phyloP scores from a whole-genome alignment of 2,113 vertebrate genomes.

The Megaceryle maxima region DNA sequence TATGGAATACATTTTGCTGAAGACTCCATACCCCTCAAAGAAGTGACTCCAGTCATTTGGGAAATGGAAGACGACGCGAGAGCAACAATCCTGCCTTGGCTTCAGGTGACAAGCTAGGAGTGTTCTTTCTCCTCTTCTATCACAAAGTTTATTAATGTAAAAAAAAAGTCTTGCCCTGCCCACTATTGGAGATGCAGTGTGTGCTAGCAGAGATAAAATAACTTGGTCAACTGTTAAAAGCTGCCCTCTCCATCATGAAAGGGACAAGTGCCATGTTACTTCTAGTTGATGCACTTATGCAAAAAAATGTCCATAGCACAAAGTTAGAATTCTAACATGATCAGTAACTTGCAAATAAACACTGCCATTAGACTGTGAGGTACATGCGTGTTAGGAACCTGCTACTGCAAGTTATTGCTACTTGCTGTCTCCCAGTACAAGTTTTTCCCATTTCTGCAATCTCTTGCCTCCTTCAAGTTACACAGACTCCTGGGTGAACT shows the following conservation, averaged over 20 bases:
- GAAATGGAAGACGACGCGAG: background rate
- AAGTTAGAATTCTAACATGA: background rate
- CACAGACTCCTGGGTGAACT: background rate
- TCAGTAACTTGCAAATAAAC: background rate
- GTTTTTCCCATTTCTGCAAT: background rate
- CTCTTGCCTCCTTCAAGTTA: background rate
- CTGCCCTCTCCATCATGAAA: background rate
- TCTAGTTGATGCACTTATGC: background rate
- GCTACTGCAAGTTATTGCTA: slow-evolving; percentile 15
- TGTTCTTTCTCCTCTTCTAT: background rate
- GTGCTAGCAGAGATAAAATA: background rate
- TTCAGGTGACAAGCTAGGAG: background rate
- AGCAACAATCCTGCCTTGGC: slow-evolving; percentile 19
- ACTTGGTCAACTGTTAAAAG: background rate
- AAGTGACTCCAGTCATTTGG: background rate
- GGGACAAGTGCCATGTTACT: background rate
- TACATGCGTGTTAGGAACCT: background rate
- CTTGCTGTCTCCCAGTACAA: background rate
- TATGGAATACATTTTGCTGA: background rate
- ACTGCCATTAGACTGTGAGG: background rate
- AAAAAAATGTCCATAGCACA: background rate
- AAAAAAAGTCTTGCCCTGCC: background rate
- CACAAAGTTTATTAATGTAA: background rate
- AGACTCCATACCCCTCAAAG: background rate
- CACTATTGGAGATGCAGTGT: background rate